Base-by-base conservation (phyloP, 2,113 vertebrate species). In the Paradoxurus hermaphroditus region DNA sequence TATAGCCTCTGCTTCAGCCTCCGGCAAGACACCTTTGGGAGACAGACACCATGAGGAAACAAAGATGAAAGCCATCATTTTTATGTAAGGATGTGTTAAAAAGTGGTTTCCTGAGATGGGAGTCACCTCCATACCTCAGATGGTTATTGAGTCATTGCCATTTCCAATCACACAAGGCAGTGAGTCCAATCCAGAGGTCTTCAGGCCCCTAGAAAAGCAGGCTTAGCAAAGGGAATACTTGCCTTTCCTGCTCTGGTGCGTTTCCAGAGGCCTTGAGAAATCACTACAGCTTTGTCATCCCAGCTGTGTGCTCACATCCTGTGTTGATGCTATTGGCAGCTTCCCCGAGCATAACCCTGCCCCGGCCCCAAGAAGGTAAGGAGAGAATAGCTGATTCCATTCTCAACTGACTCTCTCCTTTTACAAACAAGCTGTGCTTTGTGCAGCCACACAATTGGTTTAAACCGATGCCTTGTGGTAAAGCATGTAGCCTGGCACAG, bases 381-480 rank as follows among this genome's bases (percentile, higher is more conserved):
- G 11, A 81, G 89, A 88, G 96, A 96, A 49, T 4, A 85, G 96
- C 85, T n/a, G 90, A 34, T 96, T 84, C 97, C 96, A 86, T 97
- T 93, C 2, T 82, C 53, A 84, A 2, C 36, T 13, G 65, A 85
- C 92, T 98, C 97, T 86, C 98, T 98, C 99, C 98, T 98, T 98
- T 97, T 36, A 96, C 98, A 98, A 92, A 99, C 99, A 99, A 98
- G 98, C 92, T 68, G 91, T 83, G 98, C 99, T 99, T 99, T 99
- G 99, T 99, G 98, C 59, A 86, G 96, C 97, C 39, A 53, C 94
- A 96, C 99, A 97, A 90, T 94, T 94, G 97, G 97, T 98, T 90
- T 94, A 95, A 98, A 96, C 98, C 72, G 97, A 94, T 98, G 99
- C 98, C 99, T 99, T 49, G 94, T 59, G 92, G 99, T 98, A 98